Evolutionary conservation across 2,797 vertebrate genomes (phyloP).

Genomic region (Allobates femoralis): DNA sequence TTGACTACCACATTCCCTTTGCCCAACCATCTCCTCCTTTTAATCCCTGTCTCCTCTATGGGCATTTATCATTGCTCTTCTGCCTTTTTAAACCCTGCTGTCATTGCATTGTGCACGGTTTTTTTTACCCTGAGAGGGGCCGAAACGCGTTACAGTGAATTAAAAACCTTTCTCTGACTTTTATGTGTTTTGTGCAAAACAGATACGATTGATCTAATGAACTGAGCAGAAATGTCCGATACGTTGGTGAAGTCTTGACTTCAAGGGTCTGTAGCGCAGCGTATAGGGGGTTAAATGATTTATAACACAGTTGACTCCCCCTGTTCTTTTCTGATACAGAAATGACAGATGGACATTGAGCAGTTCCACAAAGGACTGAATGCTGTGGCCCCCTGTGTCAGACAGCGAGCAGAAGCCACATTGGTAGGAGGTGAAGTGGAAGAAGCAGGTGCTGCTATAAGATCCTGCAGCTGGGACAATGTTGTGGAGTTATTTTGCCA

Average conservation of each 20-base stretch:
- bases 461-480: slow-evolving; percentile 63
- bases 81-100: no score
- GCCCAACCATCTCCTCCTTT: no score
- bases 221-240: background rate
- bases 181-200: background rate
- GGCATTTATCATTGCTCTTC: no score
- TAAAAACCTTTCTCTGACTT: no score
- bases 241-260: background rate
- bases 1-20: no score
- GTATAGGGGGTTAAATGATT: slow-evolving; percentile 37
- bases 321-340: slow-evolving; percentile 47
- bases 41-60: no score
- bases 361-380: slow-evolving; percentile 60
- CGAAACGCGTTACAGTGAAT: no score
- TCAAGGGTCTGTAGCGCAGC: background rate
- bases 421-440: slow-evolving; percentile 60
- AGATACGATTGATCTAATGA: background rate
- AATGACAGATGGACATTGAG: slow-evolving; percentile 65
- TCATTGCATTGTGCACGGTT: no score
- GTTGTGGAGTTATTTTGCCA: slow-evolving; percentile 61
- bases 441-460: slow-evolving; percentile 62
- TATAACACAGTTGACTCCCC: slow-evolving; percentile 30
- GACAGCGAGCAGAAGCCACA: slow-evolving; percentile 52
- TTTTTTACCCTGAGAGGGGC: no score
- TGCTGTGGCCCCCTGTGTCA: slow-evolving; percentile 34